Base-by-base conservation (phyloP, 2,797 vertebrate genomes). In the Rhinella marina region DNA sequence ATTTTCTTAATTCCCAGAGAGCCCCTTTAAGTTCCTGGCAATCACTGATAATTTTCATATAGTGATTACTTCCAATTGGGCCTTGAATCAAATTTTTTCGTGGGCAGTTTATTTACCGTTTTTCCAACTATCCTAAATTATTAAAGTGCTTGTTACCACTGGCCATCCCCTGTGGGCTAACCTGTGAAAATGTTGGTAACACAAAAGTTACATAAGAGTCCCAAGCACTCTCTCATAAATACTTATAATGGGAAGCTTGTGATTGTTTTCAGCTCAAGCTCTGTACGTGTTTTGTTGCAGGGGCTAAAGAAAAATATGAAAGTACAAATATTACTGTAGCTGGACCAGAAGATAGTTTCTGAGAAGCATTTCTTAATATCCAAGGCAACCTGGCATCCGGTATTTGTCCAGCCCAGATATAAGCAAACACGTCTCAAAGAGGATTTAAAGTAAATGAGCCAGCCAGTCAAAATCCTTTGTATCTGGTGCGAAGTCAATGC, bases 381-480 rank as follows among this genome's bases (percentile, higher is more conserved):
- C 54, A 72, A 73, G 54, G 82, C 27, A 72, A 72, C 66, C 27
- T 84, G 56, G 82, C 16, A 29, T 57, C 27, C 27, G 21, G 54
- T 68, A 84, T 84, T 84, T 84, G 82, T 84, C 66, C 64, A 73
- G 3, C 48, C 52, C 54, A 12, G 52, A 57, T 73, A 32, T 82
- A 82, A 82, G 70, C 82, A 84, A 83, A 83, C 81, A 72, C 72
- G 66, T 83, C 52, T 41, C 81, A 72, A 84, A 84, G 82, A 41
- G 68, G 82, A 84, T 84, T 84, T 84, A 72, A 84, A 84, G 68
- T 84, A 72, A 57, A 72, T 73, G 82, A 84, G 82, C 82, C 68
- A 84, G 73, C 82, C 68, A 75, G 68, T 84, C 29, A 62, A 57
- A 84, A 75, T 73, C 82, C 70, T 77, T 75, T 41, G 29, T 73